Conservation (phyloP, 2,113 vertebrate species). For the Pandion haliaetus region DNA sequence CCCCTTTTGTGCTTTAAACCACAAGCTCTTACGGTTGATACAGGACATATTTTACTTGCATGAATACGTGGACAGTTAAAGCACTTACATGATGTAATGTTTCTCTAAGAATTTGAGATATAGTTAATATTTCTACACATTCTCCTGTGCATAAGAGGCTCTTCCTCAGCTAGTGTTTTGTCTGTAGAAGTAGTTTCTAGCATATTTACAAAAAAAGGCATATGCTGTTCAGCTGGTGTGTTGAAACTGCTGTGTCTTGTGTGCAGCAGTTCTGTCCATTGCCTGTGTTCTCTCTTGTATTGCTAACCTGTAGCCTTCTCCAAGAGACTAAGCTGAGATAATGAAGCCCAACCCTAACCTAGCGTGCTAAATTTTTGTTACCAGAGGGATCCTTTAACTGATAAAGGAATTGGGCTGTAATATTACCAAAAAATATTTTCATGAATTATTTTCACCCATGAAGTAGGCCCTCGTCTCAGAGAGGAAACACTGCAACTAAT, state of each 20-base stretch:
- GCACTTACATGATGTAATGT: fast-evolving
- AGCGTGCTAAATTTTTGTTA: background rate
- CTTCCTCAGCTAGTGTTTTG: background rate
- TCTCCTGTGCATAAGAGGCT: background rate
- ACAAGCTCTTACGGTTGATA: background rate
- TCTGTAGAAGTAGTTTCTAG: background rate
- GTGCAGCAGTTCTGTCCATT: background rate
- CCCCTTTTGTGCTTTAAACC: background rate
- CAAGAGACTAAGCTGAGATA: background rate
- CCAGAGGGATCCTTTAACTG: background rate
- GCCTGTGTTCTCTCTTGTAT: background rate
- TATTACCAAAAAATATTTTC: background rate
- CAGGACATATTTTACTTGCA: background rate
- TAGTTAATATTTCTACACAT: background rate
- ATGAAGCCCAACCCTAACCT: background rate
- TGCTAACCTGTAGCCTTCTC: background rate
- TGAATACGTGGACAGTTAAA: background rate
- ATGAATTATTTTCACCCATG: background rate
- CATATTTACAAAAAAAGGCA: background rate
- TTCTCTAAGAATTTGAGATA: background rate
- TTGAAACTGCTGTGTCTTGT: background rate
- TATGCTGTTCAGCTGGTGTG: background rate
- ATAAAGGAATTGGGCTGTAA: background rate
- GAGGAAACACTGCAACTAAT: background rate
- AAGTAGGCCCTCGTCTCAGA: background rate